Conservation (phyloP, 2,113 vertebrate species). For the Eira barbara region DNA sequence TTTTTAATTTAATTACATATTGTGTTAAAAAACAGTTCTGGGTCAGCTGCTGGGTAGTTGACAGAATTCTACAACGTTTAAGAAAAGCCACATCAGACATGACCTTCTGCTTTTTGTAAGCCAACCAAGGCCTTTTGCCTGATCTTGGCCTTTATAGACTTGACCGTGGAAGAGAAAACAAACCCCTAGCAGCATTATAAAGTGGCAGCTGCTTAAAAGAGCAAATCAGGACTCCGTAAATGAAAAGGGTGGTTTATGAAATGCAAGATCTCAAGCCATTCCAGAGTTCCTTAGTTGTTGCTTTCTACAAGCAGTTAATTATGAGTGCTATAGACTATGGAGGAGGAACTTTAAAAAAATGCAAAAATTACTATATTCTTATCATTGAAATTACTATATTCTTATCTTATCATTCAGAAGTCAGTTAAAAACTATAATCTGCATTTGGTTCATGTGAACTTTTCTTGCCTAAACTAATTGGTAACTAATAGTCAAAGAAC, state of each 20-base stretch:
- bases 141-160: background rate
- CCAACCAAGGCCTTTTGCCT: background rate
- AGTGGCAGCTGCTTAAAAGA: background rate
- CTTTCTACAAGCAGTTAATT: background rate
- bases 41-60: constrained; percentile 6
- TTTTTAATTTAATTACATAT: constrained; percentile 34
- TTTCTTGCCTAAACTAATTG: constrained; percentile 1
- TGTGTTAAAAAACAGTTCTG: constrained; percentile 24
- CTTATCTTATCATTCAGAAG: background rate
- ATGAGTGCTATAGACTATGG: background rate
- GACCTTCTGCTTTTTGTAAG: background rate
- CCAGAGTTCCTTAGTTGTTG: background rate
- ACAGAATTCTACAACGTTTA: background rate
- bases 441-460: background rate
- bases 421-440: background rate
- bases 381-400: background rate
- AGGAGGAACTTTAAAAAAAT: background rate
- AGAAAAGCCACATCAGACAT: background rate
- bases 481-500: background rate
- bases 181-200: background rate
- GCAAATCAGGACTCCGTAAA: background rate
- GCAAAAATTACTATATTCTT: background rate
- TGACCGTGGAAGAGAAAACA: background rate
- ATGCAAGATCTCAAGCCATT: background rate
- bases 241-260: constrained; percentile 29